phyloP scores from a whole-genome alignment of 2,113 vertebrate species.

The Labrus mixtus region DNA sequence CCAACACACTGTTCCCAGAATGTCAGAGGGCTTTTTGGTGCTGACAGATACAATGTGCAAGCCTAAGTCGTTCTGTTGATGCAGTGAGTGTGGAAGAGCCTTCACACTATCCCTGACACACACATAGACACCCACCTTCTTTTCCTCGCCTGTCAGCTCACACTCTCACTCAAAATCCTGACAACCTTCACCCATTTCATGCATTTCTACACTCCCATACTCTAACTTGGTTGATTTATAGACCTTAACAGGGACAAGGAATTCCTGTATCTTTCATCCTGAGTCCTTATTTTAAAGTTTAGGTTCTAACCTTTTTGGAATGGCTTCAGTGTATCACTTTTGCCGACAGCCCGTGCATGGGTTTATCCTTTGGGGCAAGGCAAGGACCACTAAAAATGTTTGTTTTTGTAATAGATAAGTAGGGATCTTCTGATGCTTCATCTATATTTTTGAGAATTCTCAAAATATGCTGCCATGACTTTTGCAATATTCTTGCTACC shows the following conservation, averaged over 20 bases:
- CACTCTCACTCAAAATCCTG: conserved; percentile 44
- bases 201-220: conserved; percentile 34
- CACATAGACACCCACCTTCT: conserved; percentile 5
- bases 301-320: neutral
- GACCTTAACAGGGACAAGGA: neutral
- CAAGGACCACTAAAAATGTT: too few species aligned
- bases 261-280: too few species aligned
- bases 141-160: conserved; percentile 37
- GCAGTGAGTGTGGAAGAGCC: conserved; percentile 35
- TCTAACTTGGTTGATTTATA: conserved; percentile 34
- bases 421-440: too few species aligned
- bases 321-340: neutral
- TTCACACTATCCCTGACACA: conserved; percentile 28
- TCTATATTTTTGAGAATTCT: too few species aligned
- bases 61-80: conserved; percentile 51
- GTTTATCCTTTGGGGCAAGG: too few species aligned
- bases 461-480: too few species aligned
- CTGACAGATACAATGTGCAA: conserved; percentile 71
- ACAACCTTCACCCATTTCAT: conserved; percentile 39
- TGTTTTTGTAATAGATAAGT: too few species aligned
- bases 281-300: too few species aligned
- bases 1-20: conserved; percentile 66
- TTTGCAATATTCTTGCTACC: too few species aligned
- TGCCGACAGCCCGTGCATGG: too few species aligned
- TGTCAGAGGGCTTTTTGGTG: conserved; percentile 64